A percentile compares a stretch with the other conserved stretches of the same genome.
Conservation (phyloP, 2,888 invertebrate genomes). For the Copidosoma aretas region DNA sequence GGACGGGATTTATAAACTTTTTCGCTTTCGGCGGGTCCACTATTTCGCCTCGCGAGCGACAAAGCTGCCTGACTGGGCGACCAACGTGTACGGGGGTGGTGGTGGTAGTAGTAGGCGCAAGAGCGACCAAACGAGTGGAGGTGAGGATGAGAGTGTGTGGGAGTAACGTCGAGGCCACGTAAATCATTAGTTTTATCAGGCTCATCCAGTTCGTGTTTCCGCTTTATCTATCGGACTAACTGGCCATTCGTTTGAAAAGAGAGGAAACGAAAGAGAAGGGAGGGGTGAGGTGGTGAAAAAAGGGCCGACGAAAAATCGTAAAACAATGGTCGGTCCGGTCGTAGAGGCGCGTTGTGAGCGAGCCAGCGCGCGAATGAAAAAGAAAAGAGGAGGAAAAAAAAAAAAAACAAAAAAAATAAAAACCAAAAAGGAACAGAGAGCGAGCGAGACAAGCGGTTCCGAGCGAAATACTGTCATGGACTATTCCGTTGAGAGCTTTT, state of each 20-base stretch:
- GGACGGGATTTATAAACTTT: too few species aligned
- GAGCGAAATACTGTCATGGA: conserved; percentile 39
- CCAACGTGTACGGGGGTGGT: conserved; percentile 23
- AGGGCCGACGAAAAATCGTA: conserved; percentile 38
- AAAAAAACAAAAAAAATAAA: not conserved
- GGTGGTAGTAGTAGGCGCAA: too few species aligned
- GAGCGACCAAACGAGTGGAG: too few species aligned
- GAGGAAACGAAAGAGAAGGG: conserved; percentile 31
- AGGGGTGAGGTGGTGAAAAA: not conserved
- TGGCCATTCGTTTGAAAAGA: conserved; percentile 51
- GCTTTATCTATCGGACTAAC: conserved; percentile 58
- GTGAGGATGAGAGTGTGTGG: conserved; percentile 19
- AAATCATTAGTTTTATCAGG: conserved; percentile 61
- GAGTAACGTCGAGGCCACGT: conserved; percentile 43
- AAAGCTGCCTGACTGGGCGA: not conserved
- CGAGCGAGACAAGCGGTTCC: not conserved
- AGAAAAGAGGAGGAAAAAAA: conserved; percentile 4
- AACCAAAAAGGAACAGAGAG: not conserved
- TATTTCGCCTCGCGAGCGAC: not conserved
- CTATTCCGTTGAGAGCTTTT: conserved; percentile 41
- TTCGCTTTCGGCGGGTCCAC: not conserved
- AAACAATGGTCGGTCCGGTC: conserved; percentile 52
- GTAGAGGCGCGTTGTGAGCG: conserved; percentile 26
- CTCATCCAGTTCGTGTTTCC: conserved; percentile 58
- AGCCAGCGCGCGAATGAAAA: conserved; percentile 11